phyloP scores from a whole-genome alignment of 2,797 vertebrate genomes.

The Intellagama lesueurii region DNA sequence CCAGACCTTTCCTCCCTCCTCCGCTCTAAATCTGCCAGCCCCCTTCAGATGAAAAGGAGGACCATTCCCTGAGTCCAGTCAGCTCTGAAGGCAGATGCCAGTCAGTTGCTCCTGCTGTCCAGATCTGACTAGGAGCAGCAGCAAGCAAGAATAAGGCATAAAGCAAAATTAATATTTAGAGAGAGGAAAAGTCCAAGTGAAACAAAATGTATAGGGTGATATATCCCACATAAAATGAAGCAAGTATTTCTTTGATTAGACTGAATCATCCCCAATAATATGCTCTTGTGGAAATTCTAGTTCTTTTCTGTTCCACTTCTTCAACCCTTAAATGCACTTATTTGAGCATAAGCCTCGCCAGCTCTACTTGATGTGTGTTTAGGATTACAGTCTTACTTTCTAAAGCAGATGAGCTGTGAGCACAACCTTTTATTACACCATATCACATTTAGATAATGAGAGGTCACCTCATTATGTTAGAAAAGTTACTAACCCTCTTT shows the following conservation, averaged over 20 bases:
- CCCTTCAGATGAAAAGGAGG: accelerated
- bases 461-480: conserved; percentile 20
- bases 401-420: not conserved
- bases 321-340: not conserved
- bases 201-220: not conserved
- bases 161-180: not conserved
- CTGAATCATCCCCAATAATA: not conserved
- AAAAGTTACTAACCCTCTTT: conserved; percentile 6
- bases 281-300: not conserved
- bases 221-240: not conserved
- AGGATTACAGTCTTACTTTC: not conserved
- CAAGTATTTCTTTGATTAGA: not conserved
- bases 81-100: not conserved
- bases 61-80: not conserved
- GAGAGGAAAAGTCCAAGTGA: not conserved
- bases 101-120: not conserved
- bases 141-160: not conserved
- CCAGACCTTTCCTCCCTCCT: conserved; percentile 7
- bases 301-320: not conserved
- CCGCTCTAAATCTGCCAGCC: conserved; percentile 15
- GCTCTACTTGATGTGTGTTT: not conserved
- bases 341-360: not conserved
- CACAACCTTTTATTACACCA: conserved; percentile 11
- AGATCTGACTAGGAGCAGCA: accelerated
- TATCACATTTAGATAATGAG: not conserved